phyloP scores from a whole-genome alignment of 2,113 vertebrate species.

The Pedionomus torquatus region DNA sequence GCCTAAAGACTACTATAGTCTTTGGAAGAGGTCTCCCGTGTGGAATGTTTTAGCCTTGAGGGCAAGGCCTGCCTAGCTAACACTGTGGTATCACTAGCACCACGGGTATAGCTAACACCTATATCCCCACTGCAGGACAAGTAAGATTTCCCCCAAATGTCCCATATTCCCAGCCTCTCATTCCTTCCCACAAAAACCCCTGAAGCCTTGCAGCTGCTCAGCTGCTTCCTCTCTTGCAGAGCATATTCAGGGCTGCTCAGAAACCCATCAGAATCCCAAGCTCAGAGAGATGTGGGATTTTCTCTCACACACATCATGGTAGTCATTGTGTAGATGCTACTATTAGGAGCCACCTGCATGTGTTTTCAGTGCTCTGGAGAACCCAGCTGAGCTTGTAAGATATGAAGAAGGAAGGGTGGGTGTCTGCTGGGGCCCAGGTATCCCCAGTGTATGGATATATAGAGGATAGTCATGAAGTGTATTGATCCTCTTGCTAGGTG shows the following conservation, averaged over 20 bases:
- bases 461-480: not conserved
- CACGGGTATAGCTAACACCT: not conserved
- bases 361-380: conserved; percentile 16
- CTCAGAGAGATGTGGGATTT: not conserved
- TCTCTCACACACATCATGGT: not conserved
- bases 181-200: not conserved
- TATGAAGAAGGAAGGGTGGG: not conserved
- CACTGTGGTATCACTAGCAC: not conserved
- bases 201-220: conserved; percentile 24
- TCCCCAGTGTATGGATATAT: not conserved
- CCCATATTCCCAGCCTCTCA: not conserved
- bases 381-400: not conserved
- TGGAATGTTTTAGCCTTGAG: not conserved
- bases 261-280: not conserved
- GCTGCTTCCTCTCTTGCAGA: not conserved
- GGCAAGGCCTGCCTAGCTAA: not conserved
- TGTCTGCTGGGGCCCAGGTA: not conserved
- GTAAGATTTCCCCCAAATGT: not conserved
- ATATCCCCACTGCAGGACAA: not conserved
- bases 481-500: not conserved
- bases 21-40: not conserved
- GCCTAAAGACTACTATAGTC: not conserved
- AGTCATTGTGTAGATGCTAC: not conserved
- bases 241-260: not conserved
- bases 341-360: conserved; percentile 28